Evolutionary conservation across 53 echinoderm and acorn worm genomes (phyloP).

Genomic region (Paelopatides confundens): DNA sequence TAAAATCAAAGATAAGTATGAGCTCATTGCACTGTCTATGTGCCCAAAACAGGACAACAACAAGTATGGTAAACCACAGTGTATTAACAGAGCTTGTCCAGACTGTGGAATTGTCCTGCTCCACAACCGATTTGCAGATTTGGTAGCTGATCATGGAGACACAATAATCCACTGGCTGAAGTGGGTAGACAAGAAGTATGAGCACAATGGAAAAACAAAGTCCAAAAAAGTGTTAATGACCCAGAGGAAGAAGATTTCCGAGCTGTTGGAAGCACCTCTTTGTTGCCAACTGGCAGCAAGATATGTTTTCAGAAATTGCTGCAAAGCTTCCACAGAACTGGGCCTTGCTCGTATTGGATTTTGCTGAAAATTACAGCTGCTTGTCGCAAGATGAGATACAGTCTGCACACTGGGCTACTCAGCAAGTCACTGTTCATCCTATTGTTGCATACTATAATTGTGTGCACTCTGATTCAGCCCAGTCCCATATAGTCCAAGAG

Average conservation of each 20-base stretch:
- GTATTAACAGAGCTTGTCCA: conserved; percentile 60
- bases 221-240: conserved; percentile 26
- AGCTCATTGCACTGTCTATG: neutral
- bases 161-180: conserved; percentile 22
- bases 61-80: conserved; percentile 1
- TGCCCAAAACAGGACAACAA: neutral
- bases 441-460: conserved; percentile 70
- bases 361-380: conserved; percentile 69
- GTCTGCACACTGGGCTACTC: conserved; percentile 57
- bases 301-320: conserved; percentile 14
- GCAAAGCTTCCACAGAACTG: conserved; percentile 48
- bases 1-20: conserved; percentile 52
- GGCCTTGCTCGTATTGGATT: conserved; percentile 65
- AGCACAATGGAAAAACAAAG: neutral
- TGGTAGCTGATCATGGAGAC: neutral
- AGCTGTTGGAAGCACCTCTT: conserved; percentile 15
- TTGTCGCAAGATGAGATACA: conserved; percentile 59
- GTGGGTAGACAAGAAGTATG: neutral
- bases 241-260: conserved; percentile 15
- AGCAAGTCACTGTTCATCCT: conserved; percentile 68
- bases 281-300: conserved; percentile 22
- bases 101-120: neutral
- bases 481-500: conserved; percentile 43
- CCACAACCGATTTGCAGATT: neutral
- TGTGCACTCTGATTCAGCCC: neutral